phyloP scores from a whole-genome alignment of 2,113 vertebrate species.

The Potamarius usumacintae region DNA sequence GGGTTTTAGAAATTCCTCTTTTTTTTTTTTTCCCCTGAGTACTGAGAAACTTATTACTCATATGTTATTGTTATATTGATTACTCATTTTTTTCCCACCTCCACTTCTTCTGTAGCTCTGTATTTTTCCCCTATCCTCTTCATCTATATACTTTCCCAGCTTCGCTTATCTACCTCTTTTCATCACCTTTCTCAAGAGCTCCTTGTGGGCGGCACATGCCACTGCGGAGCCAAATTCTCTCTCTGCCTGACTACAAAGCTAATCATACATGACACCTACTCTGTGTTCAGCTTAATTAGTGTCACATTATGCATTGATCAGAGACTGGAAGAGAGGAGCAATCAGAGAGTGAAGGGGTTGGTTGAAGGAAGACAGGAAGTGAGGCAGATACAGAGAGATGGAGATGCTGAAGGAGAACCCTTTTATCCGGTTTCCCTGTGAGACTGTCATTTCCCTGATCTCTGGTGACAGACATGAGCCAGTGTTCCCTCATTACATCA shows the following conservation, averaged over 20 bases:
- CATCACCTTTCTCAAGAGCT: constrained; percentile 41
- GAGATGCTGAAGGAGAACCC: background rate
- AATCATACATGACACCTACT: constrained; percentile 50
- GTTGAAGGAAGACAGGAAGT: background rate
- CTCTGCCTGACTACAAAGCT: constrained; percentile 23
- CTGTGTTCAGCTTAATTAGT: constrained; percentile 52
- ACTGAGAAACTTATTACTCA: background rate
- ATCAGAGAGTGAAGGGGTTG: background rate
- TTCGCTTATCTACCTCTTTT: constrained; percentile 42
- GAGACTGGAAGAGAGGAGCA: constrained; percentile 19
- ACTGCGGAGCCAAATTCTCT: background rate
- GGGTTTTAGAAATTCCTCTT: background rate
- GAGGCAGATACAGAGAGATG: constrained; percentile 12
- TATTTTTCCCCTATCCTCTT: background rate
- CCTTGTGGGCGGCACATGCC: constrained; percentile 44
- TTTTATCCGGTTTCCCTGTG: constrained; percentile 5
- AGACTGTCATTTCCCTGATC: background rate
- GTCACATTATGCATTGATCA: constrained; percentile 41
- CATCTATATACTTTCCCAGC: background rate
- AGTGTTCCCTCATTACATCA: constrained; percentile 27
- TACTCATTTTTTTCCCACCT: constrained; percentile 45
- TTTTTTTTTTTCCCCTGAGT: background rate
- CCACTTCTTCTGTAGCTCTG: constrained; percentile 22
- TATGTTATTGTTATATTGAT: background rate
- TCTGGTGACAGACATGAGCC: background rate